Percentiles rank a stretch among this genome's conserved stretches.
phyloP scores from a whole-genome alignment of 2,888 invertebrate genomes.

The Cerastis rubricosa region DNA sequence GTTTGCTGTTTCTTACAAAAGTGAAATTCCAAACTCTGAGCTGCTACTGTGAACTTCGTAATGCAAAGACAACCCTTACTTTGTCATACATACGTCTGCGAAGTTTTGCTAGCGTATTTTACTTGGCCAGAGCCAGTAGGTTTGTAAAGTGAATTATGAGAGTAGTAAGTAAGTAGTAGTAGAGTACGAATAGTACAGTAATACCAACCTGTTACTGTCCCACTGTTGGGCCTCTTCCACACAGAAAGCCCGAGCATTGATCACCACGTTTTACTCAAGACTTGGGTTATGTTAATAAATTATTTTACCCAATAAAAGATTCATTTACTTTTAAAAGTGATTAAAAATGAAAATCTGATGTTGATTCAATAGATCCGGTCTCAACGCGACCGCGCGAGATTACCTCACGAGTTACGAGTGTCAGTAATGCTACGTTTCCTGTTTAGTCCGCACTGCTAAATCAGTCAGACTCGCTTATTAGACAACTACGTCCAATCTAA shows the following conservation, averaged over 20 bases:
- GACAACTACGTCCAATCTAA: constrained; percentile 55
- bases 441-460: constrained; percentile 60
- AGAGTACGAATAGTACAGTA: neutral
- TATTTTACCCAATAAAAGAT: too few relatives aligned
- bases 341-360: too few relatives aligned
- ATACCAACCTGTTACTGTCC: neutral
- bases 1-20: too few relatives aligned
- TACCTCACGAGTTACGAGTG: constrained; percentile 45
- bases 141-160: neutral
- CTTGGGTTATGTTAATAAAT: too few relatives aligned
- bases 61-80: neutral
- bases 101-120: neutral
- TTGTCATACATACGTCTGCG: neutral
- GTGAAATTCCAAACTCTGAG: too few relatives aligned
- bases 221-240: neutral
- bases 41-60: neutral
- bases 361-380: constrained; percentile 33
- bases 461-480: constrained; percentile 62
- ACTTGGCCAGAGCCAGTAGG: neutral
- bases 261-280: too few relatives aligned
- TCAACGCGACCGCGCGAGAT: constrained; percentile 27
- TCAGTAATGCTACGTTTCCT: constrained; percentile 62
- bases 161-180: too few relatives aligned
- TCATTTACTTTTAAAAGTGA: too few relatives aligned
- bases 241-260: neutral